phyloP scores from a whole-genome alignment of 2,888 invertebrate genomes.

The Agrotis clavis region DNA sequence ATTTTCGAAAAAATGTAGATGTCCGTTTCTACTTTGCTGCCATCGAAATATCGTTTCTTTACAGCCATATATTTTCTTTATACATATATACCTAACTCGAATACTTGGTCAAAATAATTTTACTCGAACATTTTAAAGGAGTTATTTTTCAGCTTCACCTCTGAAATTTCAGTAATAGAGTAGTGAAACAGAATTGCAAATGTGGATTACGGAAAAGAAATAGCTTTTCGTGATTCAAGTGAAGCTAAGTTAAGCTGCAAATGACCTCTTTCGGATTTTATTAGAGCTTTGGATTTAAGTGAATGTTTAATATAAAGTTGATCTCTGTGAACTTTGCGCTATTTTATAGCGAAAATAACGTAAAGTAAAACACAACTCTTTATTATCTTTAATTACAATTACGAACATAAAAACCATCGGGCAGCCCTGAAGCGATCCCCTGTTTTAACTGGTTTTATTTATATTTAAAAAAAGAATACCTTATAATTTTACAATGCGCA shows the following conservation, averaged over 20 bases:
- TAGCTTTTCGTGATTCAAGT: slow-evolving; percentile 41
- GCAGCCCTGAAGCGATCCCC: no score
- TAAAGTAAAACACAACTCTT: no score
- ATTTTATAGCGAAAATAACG: background rate
- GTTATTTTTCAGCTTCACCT: slow-evolving; percentile 8
- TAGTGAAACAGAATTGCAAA: slow-evolving; percentile 23
- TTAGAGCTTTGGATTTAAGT: slow-evolving; percentile 36
- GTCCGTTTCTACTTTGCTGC: no score
- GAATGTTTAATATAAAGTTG: background rate
- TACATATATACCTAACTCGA: background rate
- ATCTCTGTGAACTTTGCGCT: slow-evolving; percentile 6
- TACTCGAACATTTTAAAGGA: background rate
- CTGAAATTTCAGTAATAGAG: slow-evolving; percentile 14
- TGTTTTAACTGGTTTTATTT: no score
- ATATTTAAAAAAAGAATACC: no score
- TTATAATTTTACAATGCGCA: no score
- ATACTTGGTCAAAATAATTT: slow-evolving; percentile 8
- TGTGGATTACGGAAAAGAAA: slow-evolving; percentile 33
- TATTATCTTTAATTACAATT: no score
- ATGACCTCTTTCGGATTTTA: slow-evolving; percentile 44
- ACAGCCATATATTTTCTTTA: background rate
- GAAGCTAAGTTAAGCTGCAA: slow-evolving; percentile 48
- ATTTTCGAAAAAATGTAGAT: no score
- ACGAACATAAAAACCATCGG: no score
- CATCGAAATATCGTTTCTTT: background rate